Conservation (phyloP, 2,797 vertebrate species). For the Eulemur rubriventer region DNA sequence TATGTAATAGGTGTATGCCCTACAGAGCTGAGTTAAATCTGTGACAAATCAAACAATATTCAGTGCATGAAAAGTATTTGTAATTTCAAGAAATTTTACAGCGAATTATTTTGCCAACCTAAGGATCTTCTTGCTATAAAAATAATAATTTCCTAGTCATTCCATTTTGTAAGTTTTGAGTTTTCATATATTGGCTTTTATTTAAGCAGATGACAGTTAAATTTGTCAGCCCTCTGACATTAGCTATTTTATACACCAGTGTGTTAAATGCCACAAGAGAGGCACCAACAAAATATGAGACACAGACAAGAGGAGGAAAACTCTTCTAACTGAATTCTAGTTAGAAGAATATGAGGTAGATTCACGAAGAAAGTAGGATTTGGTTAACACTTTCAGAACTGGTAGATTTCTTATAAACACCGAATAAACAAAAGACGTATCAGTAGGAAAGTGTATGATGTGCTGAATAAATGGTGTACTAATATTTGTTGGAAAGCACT, state of each 20-base stretch:
- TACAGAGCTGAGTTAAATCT: background rate
- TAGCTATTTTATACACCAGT: background rate
- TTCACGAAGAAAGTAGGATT: background rate
- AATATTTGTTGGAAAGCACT: background rate
- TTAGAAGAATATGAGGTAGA: background rate
- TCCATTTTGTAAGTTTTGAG: background rate
- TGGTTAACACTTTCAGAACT: background rate
- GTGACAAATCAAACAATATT: conserved; percentile 1
- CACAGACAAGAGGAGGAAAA: background rate
- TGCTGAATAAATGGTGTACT: background rate
- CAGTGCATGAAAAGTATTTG: background rate
- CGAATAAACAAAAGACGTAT: background rate
- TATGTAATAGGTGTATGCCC: background rate
- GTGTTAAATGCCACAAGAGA: background rate
- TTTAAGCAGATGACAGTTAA: background rate
- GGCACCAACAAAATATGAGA: background rate
- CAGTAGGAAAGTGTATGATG: background rate
- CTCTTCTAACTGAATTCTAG: background rate
- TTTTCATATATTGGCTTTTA: conserved; percentile 18
- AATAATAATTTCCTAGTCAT: background rate
- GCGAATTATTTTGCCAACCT: conserved; percentile 20
- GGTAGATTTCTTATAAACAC: background rate
- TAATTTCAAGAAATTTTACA: conserved; percentile 25
- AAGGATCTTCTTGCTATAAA: conserved; percentile 1
- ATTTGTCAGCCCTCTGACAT: background rate